Base-by-base conservation (phyloP, 2,888 invertebrate species). In the Neuroscelio doddi region DNA sequence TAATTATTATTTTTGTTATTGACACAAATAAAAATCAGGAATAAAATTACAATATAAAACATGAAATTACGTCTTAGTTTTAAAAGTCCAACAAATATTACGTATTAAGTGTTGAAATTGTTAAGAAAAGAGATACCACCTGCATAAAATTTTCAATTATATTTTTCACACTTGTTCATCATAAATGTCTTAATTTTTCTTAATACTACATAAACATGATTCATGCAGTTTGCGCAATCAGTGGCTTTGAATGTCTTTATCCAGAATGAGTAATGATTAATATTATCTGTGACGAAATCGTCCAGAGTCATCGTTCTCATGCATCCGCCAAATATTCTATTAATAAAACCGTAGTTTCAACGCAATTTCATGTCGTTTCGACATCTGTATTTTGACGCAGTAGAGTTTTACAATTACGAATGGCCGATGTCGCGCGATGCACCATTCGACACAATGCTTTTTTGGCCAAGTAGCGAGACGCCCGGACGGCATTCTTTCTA, bases 401-500 rank as follows among this genome's bases (percentile, higher is more conserved):
- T 46, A 27, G 21, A 8, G 16, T 24, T 52, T 53, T 45, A 29
- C 10, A 44, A 45, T 45, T 41, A 9, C 17, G 47, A 62, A 69
- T 70, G 70, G 72, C 65, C 73, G 74, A 74, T 74, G 77, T 69
- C 64, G 69, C 66, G 70, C 70, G 72, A 64, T 51, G 71, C 67
- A 69, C 68, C 72, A 61, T 65, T 68, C 77, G 74, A 70, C 79
- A n/a, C n/a, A 79, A 79, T 80, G 78, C 79, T 77, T 80, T 80
- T 80, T 78, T 72, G 78, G 74, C 72, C 69, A 77, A 68, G 63
- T 47, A 66, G 62, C 42, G 59, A 45, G 50, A 77, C 76, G 77
- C 73, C 71, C 75, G 80, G 76, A 79, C 80, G 72, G 76, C 82
- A 83, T 83, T 83, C 83, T 75, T 78, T 68, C 73, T 68, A 72